Evolutionary conservation across 2,113 vertebrate species (phyloP).

Genomic region (Chionomys nivalis): DNA sequence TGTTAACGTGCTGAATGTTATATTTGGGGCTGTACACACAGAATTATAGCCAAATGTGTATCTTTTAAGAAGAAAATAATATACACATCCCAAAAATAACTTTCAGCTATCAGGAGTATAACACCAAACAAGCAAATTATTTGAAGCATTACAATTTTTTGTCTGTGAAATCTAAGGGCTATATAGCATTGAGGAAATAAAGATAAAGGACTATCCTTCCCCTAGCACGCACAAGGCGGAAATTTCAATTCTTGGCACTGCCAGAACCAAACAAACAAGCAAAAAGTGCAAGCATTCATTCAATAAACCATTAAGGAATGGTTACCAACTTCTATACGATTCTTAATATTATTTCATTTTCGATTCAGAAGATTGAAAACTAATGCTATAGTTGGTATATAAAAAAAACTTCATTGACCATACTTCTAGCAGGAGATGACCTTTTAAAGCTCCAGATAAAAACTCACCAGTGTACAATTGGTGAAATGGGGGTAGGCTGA

Average conservation of each 20-base stretch:
- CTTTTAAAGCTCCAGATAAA: constrained; percentile 5
- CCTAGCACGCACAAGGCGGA: background rate
- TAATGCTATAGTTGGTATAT: background rate
- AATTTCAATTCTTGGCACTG: too few species aligned
- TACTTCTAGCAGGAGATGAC: constrained; percentile 6
- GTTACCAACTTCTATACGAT: background rate
- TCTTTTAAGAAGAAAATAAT: constrained; percentile 52
- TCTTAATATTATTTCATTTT: constrained; percentile 16
- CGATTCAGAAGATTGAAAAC: constrained; percentile 46
- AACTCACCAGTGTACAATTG: background rate
- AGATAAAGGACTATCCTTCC: background rate
- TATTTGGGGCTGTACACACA: constrained; percentile 44
- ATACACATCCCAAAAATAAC: constrained; percentile 45
- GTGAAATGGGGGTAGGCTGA: background rate
- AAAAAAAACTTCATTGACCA: constrained; percentile 46
- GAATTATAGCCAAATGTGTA: constrained; percentile 27
- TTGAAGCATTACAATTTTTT: constrained; percentile 66
- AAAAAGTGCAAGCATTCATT: background rate
- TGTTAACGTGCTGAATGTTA: constrained; percentile 56
- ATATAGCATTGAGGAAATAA: background rate
- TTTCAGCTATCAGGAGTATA: constrained; percentile 24
- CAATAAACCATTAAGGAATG: constrained; percentile 21
- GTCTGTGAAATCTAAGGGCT: constrained; percentile 52
- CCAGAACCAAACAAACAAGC: background rate
- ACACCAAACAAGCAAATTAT: constrained; percentile 63